Percentiles rank a stretch among this genome's conserved stretches.
phyloP scores from a whole-genome alignment of 2,888 invertebrate genomes.

The Lepetodrilus schrolli region DNA sequence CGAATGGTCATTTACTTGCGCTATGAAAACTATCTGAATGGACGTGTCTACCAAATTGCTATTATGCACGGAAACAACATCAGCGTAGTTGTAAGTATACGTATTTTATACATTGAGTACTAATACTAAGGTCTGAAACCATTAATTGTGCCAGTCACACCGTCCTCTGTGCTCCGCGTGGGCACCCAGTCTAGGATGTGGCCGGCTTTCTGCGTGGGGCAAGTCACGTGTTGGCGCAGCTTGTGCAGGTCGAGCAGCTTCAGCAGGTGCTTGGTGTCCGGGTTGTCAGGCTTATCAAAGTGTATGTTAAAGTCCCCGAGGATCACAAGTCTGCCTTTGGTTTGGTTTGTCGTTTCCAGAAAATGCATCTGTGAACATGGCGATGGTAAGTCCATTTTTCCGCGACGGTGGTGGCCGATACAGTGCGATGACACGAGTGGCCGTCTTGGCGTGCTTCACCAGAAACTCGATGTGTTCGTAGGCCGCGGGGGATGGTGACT shows the following conservation, averaged over 20 bases:
- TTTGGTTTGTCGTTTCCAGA: not conserved
- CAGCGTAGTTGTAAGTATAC: too few species aligned
- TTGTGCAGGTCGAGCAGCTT: not conserved
- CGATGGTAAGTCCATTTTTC: not conserved
- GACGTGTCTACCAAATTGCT: too few species aligned
- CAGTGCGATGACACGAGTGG: not conserved
- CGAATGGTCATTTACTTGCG: too few species aligned
- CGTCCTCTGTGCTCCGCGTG: not conserved
- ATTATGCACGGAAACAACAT: too few species aligned
- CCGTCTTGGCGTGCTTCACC: not conserved
- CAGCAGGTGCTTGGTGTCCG: not conserved
- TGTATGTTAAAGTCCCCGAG: constrained; percentile 16
- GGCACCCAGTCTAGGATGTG: constrained; percentile 1
- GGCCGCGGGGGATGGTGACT: not conserved
- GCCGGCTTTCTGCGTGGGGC: constrained; percentile 7
- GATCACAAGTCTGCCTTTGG: not conserved
- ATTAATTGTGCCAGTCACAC: not conserved
- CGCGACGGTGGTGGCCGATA: constrained; percentile 3
- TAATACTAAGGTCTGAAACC: too few species aligned
- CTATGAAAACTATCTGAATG: too few species aligned
- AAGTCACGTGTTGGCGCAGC: not conserved
- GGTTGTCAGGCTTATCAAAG: not conserved
- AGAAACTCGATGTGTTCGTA: not conserved
- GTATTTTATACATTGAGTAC: too few species aligned
- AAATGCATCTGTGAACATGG: constrained; percentile 5